Evolutionary conservation across 2,113 vertebrate species (phyloP).

Genomic region (Pogonocichla stellata): DNA sequence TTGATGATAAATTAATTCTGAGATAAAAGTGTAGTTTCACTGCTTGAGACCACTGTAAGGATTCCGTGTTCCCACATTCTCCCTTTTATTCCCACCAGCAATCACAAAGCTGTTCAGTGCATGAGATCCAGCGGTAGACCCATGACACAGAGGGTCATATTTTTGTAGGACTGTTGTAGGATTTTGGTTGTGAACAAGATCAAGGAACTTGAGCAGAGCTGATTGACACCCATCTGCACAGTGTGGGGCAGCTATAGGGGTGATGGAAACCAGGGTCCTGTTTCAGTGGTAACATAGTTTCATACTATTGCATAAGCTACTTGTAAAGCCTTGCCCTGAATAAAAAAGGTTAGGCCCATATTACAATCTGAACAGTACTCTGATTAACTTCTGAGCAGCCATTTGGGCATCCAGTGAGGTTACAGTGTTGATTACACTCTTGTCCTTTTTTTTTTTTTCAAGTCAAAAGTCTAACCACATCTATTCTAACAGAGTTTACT

Average conservation of each 20-base stretch:
- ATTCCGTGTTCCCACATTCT: neutral
- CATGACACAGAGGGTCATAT: neutral
- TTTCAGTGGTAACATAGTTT: neutral
- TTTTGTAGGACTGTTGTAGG: neutral
- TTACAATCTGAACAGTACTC: neutral
- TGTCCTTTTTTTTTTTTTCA: neutral
- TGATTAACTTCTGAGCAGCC: neutral
- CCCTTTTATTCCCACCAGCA: neutral
- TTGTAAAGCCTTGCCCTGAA: neutral
- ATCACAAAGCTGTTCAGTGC: neutral
- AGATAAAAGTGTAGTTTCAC: neutral
- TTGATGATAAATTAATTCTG: neutral
- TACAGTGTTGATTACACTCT: neutral
- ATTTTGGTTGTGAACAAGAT: neutral
- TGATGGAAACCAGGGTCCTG: neutral
- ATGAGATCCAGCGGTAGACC: neutral
- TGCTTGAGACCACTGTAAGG: neutral
- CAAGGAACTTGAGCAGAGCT: neutral
- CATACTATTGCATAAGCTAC: neutral
- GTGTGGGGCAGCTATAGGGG: neutral
- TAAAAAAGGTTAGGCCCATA: neutral
- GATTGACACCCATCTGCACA: neutral
- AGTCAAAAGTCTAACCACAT: neutral
- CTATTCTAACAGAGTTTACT: neutral
- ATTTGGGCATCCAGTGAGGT: neutral